Conservation (phyloP, 2,888 invertebrate genomes). For the Eulithis testata region DNA sequence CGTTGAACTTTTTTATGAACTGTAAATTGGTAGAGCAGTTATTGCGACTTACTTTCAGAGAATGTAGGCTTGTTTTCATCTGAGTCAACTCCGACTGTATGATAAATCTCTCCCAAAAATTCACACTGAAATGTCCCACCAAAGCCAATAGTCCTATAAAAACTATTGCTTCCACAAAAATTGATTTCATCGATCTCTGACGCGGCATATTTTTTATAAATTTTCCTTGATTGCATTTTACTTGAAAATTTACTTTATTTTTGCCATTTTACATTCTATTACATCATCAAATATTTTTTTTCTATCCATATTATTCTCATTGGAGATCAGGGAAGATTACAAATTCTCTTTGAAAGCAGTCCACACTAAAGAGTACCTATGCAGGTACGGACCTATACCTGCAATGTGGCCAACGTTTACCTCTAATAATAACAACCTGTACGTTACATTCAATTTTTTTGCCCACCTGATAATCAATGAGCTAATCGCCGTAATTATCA, state of each 20-base stretch:
- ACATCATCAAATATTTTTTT: no score
- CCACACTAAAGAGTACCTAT: no score
- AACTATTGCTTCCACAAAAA: constrained; percentile 56
- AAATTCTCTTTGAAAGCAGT: no score
- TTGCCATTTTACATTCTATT: constrained; percentile 15
- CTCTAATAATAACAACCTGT: no score
- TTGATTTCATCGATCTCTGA: constrained; percentile 45
- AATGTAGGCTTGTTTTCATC: constrained; percentile 62
- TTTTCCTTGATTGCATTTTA: constrained; percentile 13
- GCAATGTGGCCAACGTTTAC: no score
- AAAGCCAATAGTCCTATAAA: constrained; percentile 59
- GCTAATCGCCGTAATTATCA: no score
- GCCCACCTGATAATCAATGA: no score
- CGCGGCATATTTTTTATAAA: constrained; percentile 51
- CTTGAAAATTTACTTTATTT: constrained; percentile 13
- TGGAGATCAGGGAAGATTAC: no score
- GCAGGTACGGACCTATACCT: no score
- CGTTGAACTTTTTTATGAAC: constrained; percentile 1
- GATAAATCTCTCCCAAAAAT: constrained; percentile 66
- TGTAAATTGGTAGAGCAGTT: background rate
- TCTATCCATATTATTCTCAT: no score
- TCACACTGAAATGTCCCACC: constrained; percentile 61
- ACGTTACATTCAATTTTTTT: no score
- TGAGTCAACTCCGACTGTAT: constrained; percentile 58
- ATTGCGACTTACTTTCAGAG: constrained; percentile 57